phyloP scores from a whole-genome alignment of 2,113 vertebrate genomes.

The Chaetodon auriga region DNA sequence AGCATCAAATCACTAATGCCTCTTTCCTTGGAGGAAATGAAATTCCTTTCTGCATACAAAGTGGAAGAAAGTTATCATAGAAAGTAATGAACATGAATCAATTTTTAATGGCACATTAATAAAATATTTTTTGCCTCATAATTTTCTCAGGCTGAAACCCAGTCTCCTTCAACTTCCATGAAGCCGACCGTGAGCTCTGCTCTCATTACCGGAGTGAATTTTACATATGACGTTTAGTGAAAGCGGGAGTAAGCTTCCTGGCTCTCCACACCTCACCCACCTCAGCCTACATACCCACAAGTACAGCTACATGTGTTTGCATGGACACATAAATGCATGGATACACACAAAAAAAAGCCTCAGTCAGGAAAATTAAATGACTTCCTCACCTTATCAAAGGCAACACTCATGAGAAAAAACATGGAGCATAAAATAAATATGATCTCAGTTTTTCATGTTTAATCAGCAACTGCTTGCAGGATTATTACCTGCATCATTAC shows the following conservation, averaged over 20 bases:
- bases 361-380: conserved; percentile 32
- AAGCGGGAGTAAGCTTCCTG: not conserved
- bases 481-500: not conserved
- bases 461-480: not conserved
- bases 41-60: conserved; percentile 61
- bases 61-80: conserved; percentile 68
- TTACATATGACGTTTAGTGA: conserved; percentile 32
- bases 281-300: not conserved
- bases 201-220: conserved; percentile 52
- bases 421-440: not conserved
- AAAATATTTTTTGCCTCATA: conserved; percentile 71
- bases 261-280: not conserved
- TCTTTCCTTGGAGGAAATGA: conserved; percentile 55
- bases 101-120: conserved; percentile 82
- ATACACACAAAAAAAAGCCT: conserved; percentile 7
- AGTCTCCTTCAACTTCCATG: conserved; percentile 46
- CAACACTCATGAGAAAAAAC: not conserved
- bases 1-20: conserved; percentile 43
- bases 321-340: conserved; percentile 4
- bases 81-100: conserved; percentile 76
- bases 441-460: not conserved
- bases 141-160: conserved; percentile 65
- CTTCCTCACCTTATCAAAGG: conserved; percentile 12
- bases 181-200: conserved; percentile 33
- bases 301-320: conserved; percentile 11